These are phyloP conservation scores for Magallana nippona DNA, from an alignment of 2,888 invertebrate genomes.

Conservation along the genomic window DNA sequence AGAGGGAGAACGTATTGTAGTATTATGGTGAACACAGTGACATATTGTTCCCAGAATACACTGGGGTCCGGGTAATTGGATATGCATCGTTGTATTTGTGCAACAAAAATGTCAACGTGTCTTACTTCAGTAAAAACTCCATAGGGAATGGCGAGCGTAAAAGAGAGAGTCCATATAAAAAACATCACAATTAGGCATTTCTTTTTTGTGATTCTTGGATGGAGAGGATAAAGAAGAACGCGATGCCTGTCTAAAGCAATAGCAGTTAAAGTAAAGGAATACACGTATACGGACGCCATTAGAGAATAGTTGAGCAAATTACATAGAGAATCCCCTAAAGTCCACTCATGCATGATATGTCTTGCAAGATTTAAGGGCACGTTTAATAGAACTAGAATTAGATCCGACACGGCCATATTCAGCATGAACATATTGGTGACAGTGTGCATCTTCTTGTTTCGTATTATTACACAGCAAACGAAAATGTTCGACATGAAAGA, in stretches of 20 bases:
- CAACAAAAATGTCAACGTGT: conserved; percentile 61
- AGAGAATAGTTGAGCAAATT: conserved; percentile 80
- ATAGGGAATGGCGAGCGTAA: conserved; percentile 78
- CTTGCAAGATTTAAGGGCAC: conserved; percentile 81
- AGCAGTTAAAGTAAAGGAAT: conserved; percentile 80
- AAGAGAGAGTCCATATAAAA: conserved; percentile 78
- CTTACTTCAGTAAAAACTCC: conserved; percentile 77
- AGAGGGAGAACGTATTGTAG: conserved; percentile 80
- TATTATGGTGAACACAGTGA: conserved; percentile 78
- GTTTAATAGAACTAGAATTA: conserved; percentile 77
- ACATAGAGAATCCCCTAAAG: conserved; percentile 80
- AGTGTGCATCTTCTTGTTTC: conserved; percentile 49
- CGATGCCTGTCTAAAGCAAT: conserved; percentile 80
- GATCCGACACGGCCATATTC: conserved; percentile 75
- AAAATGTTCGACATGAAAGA: conserved; percentile 48
- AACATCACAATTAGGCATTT: conserved; percentile 77
- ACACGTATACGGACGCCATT: conserved; percentile 80
- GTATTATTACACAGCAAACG: conserved; percentile 47
- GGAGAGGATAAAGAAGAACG: conserved; percentile 80
- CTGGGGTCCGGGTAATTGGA: conserved; percentile 73
- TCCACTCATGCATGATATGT: conserved; percentile 80
- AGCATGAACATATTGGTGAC: conserved; percentile 51
- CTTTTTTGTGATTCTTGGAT: conserved; percentile 77
- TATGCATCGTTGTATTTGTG: conserved; percentile 73
- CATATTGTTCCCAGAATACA: conserved; percentile 74